These are phyloP conservation scores for Littorina saxatilis DNA, from an alignment of 1,140 invertebrate genomes.

Conservation along the genomic window DNA sequence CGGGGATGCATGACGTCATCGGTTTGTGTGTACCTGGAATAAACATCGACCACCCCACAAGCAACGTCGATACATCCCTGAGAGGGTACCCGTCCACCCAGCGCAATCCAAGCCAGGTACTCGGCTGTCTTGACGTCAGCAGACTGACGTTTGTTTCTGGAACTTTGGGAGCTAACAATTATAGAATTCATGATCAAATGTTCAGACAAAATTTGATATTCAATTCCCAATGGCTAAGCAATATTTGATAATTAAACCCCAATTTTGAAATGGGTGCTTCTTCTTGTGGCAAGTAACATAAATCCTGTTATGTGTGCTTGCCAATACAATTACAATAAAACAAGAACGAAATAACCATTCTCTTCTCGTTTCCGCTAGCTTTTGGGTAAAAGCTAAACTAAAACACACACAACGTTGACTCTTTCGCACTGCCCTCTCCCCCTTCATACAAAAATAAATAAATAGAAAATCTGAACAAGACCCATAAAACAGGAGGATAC, in stretches of 20 bases:
- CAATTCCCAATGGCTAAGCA: neutral
- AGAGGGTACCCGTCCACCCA: constrained; percentile 46
- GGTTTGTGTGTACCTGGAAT: constrained; percentile 44
- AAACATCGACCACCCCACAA: constrained; percentile 56
- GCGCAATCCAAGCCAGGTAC: constrained; percentile 54
- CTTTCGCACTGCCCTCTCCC: too few relatives aligned
- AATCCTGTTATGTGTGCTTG: neutral
- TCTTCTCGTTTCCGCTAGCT: too few relatives aligned
- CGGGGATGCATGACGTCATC: neutral
- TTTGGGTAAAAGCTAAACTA: too few relatives aligned
- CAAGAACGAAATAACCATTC: too few relatives aligned
- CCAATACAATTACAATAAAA: neutral
- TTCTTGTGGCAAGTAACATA: neutral
- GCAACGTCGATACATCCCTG: constrained; percentile 49
- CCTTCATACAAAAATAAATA: too few relatives aligned
- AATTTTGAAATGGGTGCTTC: neutral
- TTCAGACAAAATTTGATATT: neutral
- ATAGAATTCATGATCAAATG: neutral
- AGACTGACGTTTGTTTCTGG: constrained; percentile 54
- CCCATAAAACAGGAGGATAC: too few relatives aligned
- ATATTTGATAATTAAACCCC: neutral
- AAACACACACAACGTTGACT: too few relatives aligned
- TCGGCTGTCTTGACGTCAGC: constrained; percentile 55
- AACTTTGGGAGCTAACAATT: constrained; percentile 16
- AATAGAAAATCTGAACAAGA: too few relatives aligned